Base-by-base conservation (phyloP, 2,113 vertebrate genomes). In the Xiphias gladius region DNA sequence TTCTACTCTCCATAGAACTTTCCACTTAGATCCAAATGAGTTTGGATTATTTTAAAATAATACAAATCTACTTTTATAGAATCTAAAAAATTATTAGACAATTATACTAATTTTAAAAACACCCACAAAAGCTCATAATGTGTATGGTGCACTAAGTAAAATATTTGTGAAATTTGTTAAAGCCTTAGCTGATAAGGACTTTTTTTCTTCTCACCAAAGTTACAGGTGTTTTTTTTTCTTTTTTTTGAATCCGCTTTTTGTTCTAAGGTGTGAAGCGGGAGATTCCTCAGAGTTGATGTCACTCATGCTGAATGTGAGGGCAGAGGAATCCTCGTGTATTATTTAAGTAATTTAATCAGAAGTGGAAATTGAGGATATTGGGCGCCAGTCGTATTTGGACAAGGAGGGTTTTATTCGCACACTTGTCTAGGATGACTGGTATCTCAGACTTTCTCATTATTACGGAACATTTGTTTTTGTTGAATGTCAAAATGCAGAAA, bases 331-430 rank as follows among this genome's bases (percentile, higher is more conserved):
- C 65, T 77, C 58, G 68, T 57, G 70, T 70, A 1, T 5, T 65
- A 35, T 69, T 37, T 9, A 35, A 62, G 66, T 77, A 72, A 74
- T 76, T 74, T 39, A 37, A 84, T 84, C 55, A 30, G 24, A 68
- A 55, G 73, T 75, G 82, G 82, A 81, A 79, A 81, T 82, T 73
- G 67, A 84, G 58, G 66, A 54, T 76, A 61, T 81, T 52, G 54
- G 85, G n/a, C 74, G n/a, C 50, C 41, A 76, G 37, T 70, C 67
- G 66, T 12, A 17, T 65, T 61, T 75, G 72, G 61, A 85, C 55
- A 50, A 58, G n/a, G 48, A 79, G 2, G 57, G 14, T 70, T 62
- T 48, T 43, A 41, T 39, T 70, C 66, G 28, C 65, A 37, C 26
- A 37, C 26, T 54, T 52, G 68, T 67, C 82, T 55, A 57, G 61